Conservation (phyloP, 1,140 invertebrate species). For the Leptoteleia sp. region DNA sequence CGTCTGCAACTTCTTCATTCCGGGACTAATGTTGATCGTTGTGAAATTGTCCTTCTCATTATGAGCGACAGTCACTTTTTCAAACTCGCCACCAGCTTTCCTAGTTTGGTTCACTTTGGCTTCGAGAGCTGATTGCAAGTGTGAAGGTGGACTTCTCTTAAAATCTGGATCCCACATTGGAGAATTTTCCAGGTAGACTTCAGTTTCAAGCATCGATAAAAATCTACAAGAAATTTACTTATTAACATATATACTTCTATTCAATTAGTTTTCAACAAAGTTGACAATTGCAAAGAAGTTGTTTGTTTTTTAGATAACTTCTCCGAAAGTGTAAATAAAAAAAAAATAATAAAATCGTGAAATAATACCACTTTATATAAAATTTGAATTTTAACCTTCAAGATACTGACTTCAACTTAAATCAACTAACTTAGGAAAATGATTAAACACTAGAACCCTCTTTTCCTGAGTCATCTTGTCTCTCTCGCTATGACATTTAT, state of each 20-base stretch:
- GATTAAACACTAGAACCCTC: too few species aligned
- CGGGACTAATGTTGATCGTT: conserved; percentile 85
- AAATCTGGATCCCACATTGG: conserved; percentile 97
- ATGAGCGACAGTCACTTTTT: conserved; percentile 83
- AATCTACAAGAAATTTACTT: conserved; percentile 85
- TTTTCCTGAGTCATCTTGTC: too few species aligned
- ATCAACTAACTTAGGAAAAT: too few species aligned
- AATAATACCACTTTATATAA: too few species aligned
- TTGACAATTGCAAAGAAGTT: too few species aligned
- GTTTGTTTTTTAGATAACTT: too few species aligned
- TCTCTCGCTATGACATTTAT: conserved; percentile 96
- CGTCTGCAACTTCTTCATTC: conserved; percentile 77
- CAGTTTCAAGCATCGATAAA: conserved; percentile 91
- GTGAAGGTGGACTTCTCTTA: conserved; percentile 86
- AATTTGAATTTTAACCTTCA: too few species aligned
- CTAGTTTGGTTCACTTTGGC: conserved; percentile 70
- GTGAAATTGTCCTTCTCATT: conserved; percentile 86
- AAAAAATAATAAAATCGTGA: too few species aligned
- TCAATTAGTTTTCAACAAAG: too few species aligned
- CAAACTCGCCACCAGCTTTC: conserved; percentile 83
- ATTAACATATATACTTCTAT: too few species aligned
- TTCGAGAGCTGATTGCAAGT: conserved; percentile 81
- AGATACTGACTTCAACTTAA: too few species aligned
- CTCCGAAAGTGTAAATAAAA: too few species aligned
- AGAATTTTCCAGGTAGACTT: conserved; percentile 91